Evolutionary conservation across 2,888 invertebrate genomes (phyloP).

Genomic region (Creontiades dilutus): DNA sequence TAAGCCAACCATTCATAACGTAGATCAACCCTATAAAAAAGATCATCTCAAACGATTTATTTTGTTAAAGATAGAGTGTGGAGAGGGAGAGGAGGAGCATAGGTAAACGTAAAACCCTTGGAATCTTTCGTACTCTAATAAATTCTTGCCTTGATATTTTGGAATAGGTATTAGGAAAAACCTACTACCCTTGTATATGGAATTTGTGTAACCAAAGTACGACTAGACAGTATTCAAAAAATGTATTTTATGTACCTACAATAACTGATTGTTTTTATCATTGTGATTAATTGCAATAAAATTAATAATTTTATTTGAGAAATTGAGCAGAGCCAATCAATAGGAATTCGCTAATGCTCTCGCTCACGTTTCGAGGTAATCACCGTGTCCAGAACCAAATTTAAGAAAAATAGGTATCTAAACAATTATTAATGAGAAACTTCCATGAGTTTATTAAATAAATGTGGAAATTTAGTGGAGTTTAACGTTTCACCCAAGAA

Average conservation of each 20-base stretch:
- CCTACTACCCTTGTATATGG: neutral
- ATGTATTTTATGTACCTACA: constrained; percentile 6
- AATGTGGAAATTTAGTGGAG: neutral
- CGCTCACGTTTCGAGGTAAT: neutral
- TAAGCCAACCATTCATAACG: no score
- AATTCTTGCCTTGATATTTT: constrained; percentile 37
- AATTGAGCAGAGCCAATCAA: neutral
- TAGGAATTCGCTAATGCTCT: neutral
- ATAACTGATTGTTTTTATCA: neutral
- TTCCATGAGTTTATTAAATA: neutral
- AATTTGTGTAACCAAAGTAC: constrained; percentile 11
- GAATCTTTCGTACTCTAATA: constrained; percentile 26
- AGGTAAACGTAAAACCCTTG: neutral
- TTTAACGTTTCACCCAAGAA: no score
- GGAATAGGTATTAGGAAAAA: neutral
- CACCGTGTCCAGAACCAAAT: neutral
- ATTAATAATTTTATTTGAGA: neutral
- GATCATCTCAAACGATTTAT: neutral
- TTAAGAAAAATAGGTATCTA: neutral
- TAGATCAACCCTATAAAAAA: neutral
- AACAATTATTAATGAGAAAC: neutral
- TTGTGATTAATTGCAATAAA: neutral
- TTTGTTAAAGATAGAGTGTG: neutral
- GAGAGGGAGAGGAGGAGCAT: neutral
- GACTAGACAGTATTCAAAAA: constrained; percentile 8